Conservation (phyloP, 2,113 vertebrate species). For the Pandion haliaetus region DNA sequence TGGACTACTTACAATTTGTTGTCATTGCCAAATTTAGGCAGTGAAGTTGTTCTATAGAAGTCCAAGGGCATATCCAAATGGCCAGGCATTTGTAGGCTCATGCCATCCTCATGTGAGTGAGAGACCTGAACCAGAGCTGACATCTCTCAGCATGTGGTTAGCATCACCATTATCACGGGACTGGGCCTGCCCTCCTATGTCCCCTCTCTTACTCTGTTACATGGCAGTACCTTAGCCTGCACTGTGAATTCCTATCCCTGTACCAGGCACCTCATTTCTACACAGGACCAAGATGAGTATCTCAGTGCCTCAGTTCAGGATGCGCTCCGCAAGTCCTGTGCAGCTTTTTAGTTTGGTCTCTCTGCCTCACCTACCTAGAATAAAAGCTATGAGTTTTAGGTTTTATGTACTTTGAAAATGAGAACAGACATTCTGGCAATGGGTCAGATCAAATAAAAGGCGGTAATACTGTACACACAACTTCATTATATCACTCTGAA, state of each 20-base stretch:
- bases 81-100: background rate
- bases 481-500: background rate
- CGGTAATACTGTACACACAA: background rate
- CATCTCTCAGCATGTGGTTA: background rate
- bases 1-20: background rate
- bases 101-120: background rate
- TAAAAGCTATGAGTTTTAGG: background rate
- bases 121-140: background rate
- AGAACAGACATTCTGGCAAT: background rate
- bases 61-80: background rate
- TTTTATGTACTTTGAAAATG: background rate
- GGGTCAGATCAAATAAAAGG: background rate
- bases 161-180: rapidly evolving
- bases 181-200: background rate
- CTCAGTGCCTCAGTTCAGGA: background rate
- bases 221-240: background rate
- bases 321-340: background rate
- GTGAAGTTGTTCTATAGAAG: background rate
- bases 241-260: background rate
- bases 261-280: background rate
- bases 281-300: background rate
- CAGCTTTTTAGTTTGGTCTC: background rate
- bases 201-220: rapidly evolving
- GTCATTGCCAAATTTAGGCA: background rate
- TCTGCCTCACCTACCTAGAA: background rate